phyloP scores from a whole-genome alignment of 2,113 vertebrate species.

The Butastur rufipennis region DNA sequence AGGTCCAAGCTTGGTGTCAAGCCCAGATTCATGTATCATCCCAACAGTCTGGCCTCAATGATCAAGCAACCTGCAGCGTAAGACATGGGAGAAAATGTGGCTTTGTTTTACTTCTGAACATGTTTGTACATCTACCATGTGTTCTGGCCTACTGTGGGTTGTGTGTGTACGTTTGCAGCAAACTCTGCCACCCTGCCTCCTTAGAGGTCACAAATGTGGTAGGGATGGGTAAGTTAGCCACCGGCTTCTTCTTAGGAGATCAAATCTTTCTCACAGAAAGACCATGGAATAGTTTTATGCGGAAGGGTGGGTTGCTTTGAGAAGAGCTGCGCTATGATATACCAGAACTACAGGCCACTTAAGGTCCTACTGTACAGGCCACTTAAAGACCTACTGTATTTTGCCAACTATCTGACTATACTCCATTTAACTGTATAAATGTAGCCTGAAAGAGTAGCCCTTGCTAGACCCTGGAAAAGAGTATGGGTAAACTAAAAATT shows the following conservation, averaged over 20 bases:
- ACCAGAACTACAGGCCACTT: background rate
- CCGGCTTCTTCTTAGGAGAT: background rate
- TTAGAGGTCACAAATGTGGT: background rate
- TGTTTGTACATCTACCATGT: background rate
- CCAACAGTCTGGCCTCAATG: background rate
- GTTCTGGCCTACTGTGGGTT: background rate
- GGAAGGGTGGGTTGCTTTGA: background rate
- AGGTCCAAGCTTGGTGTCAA: background rate
- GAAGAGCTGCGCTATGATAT: background rate
- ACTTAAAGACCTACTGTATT: background rate
- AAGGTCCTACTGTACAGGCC: background rate
- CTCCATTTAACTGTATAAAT: background rate
- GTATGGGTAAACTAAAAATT: background rate
- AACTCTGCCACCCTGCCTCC: background rate
- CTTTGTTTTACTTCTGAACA: background rate
- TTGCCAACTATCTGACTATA: background rate
- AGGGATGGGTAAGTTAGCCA: background rate
- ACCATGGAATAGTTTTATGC: background rate
- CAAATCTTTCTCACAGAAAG: background rate
- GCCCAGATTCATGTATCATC: background rate
- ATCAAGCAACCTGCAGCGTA: background rate
- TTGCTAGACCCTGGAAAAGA: background rate
- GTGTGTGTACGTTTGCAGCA: background rate
- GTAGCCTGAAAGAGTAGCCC: background rate
- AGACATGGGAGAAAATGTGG: background rate